A percentile compares a stretch with the other conserved stretches of the same genome.
Evolutionary conservation across 2,797 vertebrate species (phyloP).

Genomic region (Discoglossus pictus): DNA sequence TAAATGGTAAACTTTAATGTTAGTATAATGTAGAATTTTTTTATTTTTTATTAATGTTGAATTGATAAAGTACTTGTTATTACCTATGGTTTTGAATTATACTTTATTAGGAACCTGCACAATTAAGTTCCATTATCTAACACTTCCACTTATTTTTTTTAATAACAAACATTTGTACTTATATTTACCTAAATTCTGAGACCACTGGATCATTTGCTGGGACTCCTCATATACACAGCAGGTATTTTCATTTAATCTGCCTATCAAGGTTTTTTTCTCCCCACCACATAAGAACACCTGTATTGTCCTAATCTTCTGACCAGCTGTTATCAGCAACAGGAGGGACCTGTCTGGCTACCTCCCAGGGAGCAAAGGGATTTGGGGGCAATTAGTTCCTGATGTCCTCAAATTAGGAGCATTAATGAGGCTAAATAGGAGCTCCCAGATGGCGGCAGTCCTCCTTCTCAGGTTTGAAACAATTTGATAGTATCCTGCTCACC

Average conservation of each 20-base stretch:
- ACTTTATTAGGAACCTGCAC: no score
- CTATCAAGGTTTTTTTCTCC: constrained; percentile 55
- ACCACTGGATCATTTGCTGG: no score
- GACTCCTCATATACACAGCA: no score
- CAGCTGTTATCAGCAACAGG: constrained; percentile 76
- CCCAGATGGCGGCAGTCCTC: constrained; percentile 82
- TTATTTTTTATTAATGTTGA: no score
- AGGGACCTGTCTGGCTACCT: constrained; percentile 73
- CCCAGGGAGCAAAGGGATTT: constrained; percentile 70
- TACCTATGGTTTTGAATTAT: no score
- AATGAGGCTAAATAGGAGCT: constrained; percentile 90
- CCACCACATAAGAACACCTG: constrained; percentile 57
- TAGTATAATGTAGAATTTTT: no score
- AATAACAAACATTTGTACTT: no score
- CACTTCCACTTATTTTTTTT: no score
- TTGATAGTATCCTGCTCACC: constrained; percentile 42
- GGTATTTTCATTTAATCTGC: constrained; percentile 58
- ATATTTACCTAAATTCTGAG: no score
- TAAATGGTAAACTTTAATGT: no score
- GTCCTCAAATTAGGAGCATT: constrained; percentile 85
- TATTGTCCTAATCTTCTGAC: constrained; percentile 66
- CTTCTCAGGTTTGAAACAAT: constrained; percentile 35
- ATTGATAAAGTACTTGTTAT: no score
- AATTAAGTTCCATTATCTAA: no score
- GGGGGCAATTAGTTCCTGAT: constrained; percentile 80